Percentiles rank a stretch among this genome's conserved stretches.
Conservation (phyloP, 1,140 invertebrate species). For the Neocloeon triangulifer region DNA sequence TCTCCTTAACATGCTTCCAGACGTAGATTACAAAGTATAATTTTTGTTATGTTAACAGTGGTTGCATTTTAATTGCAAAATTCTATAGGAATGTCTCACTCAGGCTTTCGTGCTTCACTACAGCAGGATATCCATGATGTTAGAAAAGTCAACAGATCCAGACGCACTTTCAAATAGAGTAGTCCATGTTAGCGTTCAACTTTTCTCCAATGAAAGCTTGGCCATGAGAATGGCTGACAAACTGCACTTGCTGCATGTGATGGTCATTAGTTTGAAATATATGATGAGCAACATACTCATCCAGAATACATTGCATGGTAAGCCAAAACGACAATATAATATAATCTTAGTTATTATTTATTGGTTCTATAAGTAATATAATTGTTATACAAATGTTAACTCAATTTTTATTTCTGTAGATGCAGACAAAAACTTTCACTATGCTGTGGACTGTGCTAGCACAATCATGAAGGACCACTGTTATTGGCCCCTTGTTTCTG, state of each 20-base stretch:
- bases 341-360: no score
- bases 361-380: no score
- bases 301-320: conserved; percentile 64
- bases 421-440: conserved; percentile 56
- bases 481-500: conserved; percentile 93
- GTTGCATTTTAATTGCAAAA: no score
- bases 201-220: conserved; percentile 84
- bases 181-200: conserved; percentile 87
- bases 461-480: conserved; percentile 92
- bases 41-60: no score
- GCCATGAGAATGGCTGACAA: conserved; percentile 78
- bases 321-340: no score
- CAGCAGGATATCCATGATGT: conserved; percentile 73
- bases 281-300: conserved; percentile 87
- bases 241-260: conserved; percentile 72
- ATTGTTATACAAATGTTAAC: no score
- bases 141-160: conserved; percentile 64
- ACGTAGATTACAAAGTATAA: conserved; percentile 83
- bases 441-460: conserved; percentile 79
- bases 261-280: conserved; percentile 78
- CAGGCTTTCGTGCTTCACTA: conserved; percentile 91
- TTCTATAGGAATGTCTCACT: no score
- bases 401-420: conserved; percentile 36
- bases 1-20: conserved; percentile 85
- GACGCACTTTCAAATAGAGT: conserved; percentile 84